These are phyloP conservation scores for Elephas maximus DNA, from an alignment of 2,113 vertebrate genomes.

Conservation along the genomic window DNA sequence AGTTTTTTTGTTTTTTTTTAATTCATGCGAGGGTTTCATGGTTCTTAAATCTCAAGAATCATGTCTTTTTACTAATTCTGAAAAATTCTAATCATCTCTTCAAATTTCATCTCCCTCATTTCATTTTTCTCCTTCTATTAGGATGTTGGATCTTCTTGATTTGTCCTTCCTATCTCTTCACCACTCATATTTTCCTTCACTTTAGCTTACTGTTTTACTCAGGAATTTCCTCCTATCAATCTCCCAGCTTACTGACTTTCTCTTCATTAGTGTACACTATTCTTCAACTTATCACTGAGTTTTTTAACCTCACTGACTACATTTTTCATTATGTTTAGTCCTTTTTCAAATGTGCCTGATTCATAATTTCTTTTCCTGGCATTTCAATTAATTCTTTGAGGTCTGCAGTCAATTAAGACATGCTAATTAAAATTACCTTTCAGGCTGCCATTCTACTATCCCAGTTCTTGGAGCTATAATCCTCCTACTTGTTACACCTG, in stretches of 20 bases:
- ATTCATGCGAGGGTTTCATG: constrained; percentile 15
- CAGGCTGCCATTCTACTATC: constrained; percentile 20
- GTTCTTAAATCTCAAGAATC: constrained; percentile 19
- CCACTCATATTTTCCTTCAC: background rate
- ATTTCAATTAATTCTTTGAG: constrained; percentile 46
- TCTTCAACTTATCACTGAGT: constrained; percentile 10
- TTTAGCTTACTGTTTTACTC: background rate
- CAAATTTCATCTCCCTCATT: background rate
- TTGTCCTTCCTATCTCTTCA: background rate
- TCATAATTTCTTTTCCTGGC: constrained; percentile 11
- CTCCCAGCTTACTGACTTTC: constrained; percentile 22
- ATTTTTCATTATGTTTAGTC: constrained; percentile 46
- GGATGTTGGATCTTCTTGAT: background rate
- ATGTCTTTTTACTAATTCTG: constrained; percentile 16
- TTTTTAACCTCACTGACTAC: background rate
- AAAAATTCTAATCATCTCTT: constrained; percentile 55
- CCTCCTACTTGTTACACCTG: background rate
- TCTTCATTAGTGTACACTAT: constrained; percentile 20
- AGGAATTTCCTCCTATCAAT: background rate
- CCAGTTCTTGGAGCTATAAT: constrained; percentile 10
- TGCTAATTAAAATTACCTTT: constrained; percentile 57
- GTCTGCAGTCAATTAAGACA: constrained; percentile 39
- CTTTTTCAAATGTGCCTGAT: constrained; percentile 60
- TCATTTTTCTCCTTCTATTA: constrained; percentile 21
- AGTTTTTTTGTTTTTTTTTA: background rate